These are phyloP conservation scores for Bovichtus diacanthus DNA, from an alignment of 2,797 vertebrate species.

Conservation along the genomic window DNA sequence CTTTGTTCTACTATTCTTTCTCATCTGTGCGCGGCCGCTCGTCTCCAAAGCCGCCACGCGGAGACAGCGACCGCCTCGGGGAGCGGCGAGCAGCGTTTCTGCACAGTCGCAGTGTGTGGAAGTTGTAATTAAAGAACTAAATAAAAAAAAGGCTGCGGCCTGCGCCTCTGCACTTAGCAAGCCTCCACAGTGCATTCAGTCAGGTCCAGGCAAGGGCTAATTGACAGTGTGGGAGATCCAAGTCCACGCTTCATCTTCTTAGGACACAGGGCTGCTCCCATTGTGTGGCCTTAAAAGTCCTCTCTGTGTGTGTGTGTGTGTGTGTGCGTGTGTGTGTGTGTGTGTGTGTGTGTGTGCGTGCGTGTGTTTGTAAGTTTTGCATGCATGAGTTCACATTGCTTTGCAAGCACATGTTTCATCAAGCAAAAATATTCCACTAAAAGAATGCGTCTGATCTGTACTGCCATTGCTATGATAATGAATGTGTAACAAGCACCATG, in stretches of 20 bases:
- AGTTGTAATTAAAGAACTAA: slow-evolving; percentile 84
- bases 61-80: slow-evolving; percentile 49
- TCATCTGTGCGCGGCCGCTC: slow-evolving; percentile 56
- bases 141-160: slow-evolving; percentile 77
- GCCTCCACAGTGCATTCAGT: slow-evolving; percentile 62
- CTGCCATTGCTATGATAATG: neutral
- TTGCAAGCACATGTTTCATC: slow-evolving; percentile 31
- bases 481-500: neutral
- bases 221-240: slow-evolving; percentile 79
- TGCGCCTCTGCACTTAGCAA: slow-evolving; percentile 69
- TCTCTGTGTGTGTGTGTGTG: slow-evolving; percentile 1
- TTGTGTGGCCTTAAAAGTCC: slow-evolving; percentile 54
- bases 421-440: slow-evolving; percentile 15
- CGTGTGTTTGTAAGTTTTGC: slow-evolving; percentile 36
- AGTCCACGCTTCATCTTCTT: slow-evolving; percentile 65
- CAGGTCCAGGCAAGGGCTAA: slow-evolving; percentile 65
- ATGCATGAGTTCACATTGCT: slow-evolving; percentile 38
- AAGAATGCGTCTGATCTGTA: slow-evolving; percentile 23
- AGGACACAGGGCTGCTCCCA: slow-evolving; percentile 59
- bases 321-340: slow-evolving; percentile 21
- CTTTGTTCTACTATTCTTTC: slow-evolving; percentile 65
- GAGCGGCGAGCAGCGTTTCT: slow-evolving; percentile 54
- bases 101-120: slow-evolving; percentile 65
- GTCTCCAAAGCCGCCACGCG: slow-evolving; percentile 52
- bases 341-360: slow-evolving; percentile 31